These are phyloP conservation scores for Hyaena hyaena DNA, from an alignment of 2,113 vertebrate species.

Conservation along the genomic window DNA sequence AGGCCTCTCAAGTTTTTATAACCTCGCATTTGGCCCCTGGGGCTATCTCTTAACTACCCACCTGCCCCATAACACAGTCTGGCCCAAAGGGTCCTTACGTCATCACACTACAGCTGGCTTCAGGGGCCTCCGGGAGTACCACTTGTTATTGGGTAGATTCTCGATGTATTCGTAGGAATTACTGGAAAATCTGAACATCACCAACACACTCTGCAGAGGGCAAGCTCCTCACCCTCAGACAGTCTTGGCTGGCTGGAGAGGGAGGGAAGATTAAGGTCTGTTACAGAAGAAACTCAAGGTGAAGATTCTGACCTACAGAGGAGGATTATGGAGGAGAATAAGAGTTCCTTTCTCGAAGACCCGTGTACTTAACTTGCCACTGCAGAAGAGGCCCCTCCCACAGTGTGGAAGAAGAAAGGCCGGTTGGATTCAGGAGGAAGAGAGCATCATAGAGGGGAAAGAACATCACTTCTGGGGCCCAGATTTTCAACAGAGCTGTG, in stretches of 20 bases:
- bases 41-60: not conserved
- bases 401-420: fast-evolving
- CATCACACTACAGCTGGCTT: not conserved
- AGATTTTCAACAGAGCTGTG: not conserved
- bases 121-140: not conserved
- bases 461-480: not conserved
- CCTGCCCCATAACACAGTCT: not conserved
- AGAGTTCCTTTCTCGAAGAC: not conserved
- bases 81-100: not conserved
- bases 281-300: not conserved
- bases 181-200: not conserved
- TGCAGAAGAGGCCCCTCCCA: fast-evolving
- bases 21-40: not conserved
- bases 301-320: not conserved
- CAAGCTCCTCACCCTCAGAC: not conserved
- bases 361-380: fast-evolving
- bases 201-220: fast-evolving
- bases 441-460: fast-evolving
- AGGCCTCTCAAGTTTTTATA: not conserved
- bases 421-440: not conserved
- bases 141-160: not conserved
- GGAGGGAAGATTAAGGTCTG: not conserved
- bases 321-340: fast-evolving
- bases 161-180: not conserved
- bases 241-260: not conserved